Conservation (phyloP, 1,140 invertebrate genomes). For the Tyrophagus putrescentiae region DNA sequence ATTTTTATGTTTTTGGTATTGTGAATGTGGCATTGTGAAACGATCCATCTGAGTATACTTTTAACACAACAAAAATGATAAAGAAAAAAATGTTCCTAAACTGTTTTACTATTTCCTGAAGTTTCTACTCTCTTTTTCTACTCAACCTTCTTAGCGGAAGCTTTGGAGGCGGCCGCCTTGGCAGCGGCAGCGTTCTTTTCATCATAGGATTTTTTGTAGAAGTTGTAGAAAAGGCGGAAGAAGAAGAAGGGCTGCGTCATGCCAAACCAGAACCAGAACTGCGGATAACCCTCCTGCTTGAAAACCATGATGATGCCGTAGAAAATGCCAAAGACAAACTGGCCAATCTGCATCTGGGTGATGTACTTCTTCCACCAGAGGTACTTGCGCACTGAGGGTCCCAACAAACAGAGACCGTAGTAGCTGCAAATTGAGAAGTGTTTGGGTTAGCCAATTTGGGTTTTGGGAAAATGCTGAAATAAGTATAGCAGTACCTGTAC, state of each 20-base stretch:
- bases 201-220: conserved; percentile 21
- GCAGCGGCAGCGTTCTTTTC: background rate
- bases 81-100: too few species aligned
- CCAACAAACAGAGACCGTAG: conserved; percentile 40
- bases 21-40: background rate
- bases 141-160: background rate
- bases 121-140: background rate
- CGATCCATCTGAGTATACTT: background rate
- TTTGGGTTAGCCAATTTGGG: too few species aligned
- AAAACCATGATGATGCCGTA: conserved; percentile 7
- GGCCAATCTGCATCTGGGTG: conserved; percentile 39
- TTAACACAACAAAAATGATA: background rate
- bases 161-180: background rate
- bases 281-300: conserved; percentile 12
- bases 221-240: conserved; percentile 19
- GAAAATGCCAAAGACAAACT: conserved; percentile 16
- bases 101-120: too few species aligned
- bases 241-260: conserved; percentile 17
- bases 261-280: conserved; percentile 16
- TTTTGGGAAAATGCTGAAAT: too few species aligned
- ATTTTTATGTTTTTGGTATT: background rate
- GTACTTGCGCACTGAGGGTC: conserved; percentile 37
- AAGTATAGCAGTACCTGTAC: too few species aligned
- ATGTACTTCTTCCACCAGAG: conserved; percentile 44
- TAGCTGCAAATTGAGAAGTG: too few species aligned